Evolutionary conservation across 2,888 invertebrate species (phyloP).

Genomic region (Dynastes grantii): DNA sequence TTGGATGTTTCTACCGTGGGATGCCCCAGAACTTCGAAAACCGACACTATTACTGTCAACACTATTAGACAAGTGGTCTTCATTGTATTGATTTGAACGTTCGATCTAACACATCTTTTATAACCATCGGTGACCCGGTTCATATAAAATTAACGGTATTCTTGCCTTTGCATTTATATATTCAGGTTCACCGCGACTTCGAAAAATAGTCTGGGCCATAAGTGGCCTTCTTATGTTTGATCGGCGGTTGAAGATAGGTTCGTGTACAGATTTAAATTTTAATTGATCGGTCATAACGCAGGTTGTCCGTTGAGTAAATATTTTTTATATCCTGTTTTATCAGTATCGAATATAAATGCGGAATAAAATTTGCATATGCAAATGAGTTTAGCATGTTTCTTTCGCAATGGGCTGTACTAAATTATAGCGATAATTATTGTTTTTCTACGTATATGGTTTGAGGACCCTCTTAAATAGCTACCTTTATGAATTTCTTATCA

Average conservation of each 20-base stretch:
- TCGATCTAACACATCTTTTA: conserved; percentile 38
- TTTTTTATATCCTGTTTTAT: neutral
- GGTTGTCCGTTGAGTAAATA: conserved; percentile 12
- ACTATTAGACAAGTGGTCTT: conserved; percentile 24
- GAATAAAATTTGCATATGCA: conserved; percentile 21
- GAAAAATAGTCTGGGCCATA: conserved; percentile 9
- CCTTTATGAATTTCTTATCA: too few species aligned
- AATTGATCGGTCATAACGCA: neutral
- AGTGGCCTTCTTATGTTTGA: conserved; percentile 15
- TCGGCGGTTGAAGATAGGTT: conserved; percentile 9
- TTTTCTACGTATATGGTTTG: too few species aligned
- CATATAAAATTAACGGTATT: conserved; percentile 39
- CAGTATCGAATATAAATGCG: neutral
- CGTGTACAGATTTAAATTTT: neutral
- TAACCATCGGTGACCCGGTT: conserved; percentile 40
- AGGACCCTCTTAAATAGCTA: too few species aligned
- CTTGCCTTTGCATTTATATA: conserved; percentile 39
- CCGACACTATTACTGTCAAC: conserved; percentile 18
- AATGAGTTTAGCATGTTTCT: neutral
- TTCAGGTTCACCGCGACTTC: conserved; percentile 31
- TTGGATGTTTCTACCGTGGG: neutral
- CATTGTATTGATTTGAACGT: conserved; percentile 34
- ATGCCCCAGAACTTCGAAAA: neutral
- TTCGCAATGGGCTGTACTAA: neutral
- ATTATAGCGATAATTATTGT: too few species aligned